These are phyloP conservation scores for Gallinago undulata DNA, from an alignment of 2,113 vertebrate genomes.

Conservation along the genomic window DNA sequence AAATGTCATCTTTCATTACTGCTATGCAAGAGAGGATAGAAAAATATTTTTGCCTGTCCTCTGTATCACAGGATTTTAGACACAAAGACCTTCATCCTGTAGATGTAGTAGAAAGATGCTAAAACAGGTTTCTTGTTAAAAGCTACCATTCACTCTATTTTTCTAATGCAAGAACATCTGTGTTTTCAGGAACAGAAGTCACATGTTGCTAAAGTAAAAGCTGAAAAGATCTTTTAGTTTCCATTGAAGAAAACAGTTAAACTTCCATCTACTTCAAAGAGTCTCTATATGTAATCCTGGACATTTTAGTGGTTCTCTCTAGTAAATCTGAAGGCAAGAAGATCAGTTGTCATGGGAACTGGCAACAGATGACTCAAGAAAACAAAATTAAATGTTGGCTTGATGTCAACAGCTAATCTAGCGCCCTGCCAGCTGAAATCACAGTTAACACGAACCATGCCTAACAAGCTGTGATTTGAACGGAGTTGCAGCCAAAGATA, in stretches of 20 bases:
- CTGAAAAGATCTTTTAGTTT: slow-evolving; percentile 1
- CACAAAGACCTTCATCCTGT: neutral
- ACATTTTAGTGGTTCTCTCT: slow-evolving; percentile 42
- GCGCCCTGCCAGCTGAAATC: slow-evolving; percentile 66
- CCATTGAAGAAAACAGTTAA: slow-evolving; percentile 50
- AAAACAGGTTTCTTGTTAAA: neutral
- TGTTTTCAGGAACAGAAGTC: slow-evolving; percentile 9
- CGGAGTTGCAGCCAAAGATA: slow-evolving; percentile 49
- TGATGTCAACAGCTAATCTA: slow-evolving; percentile 63
- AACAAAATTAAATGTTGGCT: slow-evolving; percentile 70
- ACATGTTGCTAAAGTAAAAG: neutral
- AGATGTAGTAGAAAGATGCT: neutral
- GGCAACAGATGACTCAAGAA: slow-evolving; percentile 69
- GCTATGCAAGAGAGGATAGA: neutral
- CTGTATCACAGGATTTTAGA: neutral
- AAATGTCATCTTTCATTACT: neutral
- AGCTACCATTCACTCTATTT: neutral
- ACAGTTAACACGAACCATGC: slow-evolving; percentile 50
- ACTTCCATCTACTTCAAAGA: slow-evolving; percentile 39
- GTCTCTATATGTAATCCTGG: neutral
- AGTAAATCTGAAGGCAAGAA: slow-evolving; percentile 55
- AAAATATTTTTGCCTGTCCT: neutral
- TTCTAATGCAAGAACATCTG: neutral
- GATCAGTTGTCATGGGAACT: slow-evolving; percentile 65
- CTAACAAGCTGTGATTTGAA: slow-evolving; percentile 65